These are phyloP conservation scores for Herpetotheres cachinnans DNA, from an alignment of 2,113 vertebrate species.

Conservation along the genomic window DNA sequence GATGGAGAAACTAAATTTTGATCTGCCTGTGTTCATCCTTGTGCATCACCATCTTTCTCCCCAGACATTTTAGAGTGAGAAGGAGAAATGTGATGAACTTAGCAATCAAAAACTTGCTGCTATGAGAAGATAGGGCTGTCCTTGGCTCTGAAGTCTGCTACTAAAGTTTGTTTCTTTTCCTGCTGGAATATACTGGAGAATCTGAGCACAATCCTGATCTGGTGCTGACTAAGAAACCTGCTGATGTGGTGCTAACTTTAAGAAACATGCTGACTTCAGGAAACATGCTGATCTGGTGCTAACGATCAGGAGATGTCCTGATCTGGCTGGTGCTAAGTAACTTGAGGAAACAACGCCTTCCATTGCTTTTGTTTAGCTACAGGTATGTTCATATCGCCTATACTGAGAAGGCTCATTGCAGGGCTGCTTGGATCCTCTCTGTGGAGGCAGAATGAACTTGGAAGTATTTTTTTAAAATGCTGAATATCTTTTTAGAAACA, in stretches of 20 bases:
- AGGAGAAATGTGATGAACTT: not conserved
- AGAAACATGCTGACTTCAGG: not conserved
- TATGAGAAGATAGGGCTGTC: not conserved
- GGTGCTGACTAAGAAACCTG: conserved; percentile 2
- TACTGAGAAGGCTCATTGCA: not conserved
- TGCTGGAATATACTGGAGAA: conserved; percentile 20
- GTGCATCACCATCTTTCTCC: not conserved
- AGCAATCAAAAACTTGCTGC: not conserved
- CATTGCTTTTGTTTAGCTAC: not conserved
- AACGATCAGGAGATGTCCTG: not conserved
- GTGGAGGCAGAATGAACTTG: not conserved
- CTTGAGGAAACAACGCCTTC: not conserved
- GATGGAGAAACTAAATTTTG: conserved; percentile 13
- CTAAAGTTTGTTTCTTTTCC: not conserved
- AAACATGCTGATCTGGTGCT: not conserved
- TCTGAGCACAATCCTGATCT: not conserved
- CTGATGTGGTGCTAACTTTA: not conserved
- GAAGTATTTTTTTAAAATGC: not conserved
- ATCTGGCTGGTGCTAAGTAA: not conserved
- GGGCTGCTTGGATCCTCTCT: not conserved
- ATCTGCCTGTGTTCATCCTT: not conserved
- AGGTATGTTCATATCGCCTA: not conserved
- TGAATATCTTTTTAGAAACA: not conserved
- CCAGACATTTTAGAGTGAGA: not conserved
- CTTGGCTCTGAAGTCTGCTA: not conserved